Evolutionary conservation across 2,797 vertebrate species (phyloP).

Genomic region (Diglossa cyanea): DNA sequence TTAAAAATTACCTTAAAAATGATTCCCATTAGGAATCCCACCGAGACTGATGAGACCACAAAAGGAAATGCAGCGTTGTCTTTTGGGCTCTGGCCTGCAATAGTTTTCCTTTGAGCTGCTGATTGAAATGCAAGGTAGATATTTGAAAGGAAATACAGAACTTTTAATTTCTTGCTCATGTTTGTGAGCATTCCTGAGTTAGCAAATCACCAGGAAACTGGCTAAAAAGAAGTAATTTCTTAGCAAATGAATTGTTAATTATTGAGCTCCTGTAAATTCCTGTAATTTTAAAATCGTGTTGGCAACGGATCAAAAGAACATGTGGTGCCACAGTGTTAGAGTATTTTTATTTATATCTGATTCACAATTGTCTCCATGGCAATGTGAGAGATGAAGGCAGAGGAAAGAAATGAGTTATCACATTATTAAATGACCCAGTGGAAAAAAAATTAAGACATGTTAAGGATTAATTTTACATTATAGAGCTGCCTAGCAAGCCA

Average conservation of each 20-base stretch:
- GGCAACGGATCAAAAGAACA: constrained; percentile 63
- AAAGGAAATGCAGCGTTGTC: not conserved
- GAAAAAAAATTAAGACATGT: constrained; percentile 41
- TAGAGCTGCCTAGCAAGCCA: constrained; percentile 39
- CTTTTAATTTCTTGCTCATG: not conserved
- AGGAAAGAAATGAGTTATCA: constrained; percentile 57
- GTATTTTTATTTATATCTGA: constrained; percentile 82
- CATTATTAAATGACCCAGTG: constrained; percentile 70
- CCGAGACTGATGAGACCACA: not conserved
- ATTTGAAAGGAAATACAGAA: not conserved
- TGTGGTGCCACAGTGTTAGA: constrained; percentile 66
- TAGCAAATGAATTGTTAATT: constrained; percentile 34
- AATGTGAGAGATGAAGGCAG: constrained; percentile 65
- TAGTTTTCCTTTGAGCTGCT: not conserved
- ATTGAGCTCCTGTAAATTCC: constrained; percentile 46
- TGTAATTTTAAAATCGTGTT: constrained; percentile 41
- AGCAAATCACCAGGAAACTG: not conserved
- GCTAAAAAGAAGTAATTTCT: not conserved
- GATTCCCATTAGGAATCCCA: not conserved
- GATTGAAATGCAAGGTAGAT: not conserved
- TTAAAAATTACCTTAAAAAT: not conserved
- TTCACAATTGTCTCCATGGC: constrained; percentile 76
- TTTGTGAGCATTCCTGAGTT: constrained; percentile 5
- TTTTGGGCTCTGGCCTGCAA: not conserved
- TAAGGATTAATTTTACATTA: constrained; percentile 57